A percentile compares a stretch with the other conserved stretches of the same genome.
phyloP scores from a whole-genome alignment of 2,888 invertebrate genomes.

The Kryphioiulus occultus region DNA sequence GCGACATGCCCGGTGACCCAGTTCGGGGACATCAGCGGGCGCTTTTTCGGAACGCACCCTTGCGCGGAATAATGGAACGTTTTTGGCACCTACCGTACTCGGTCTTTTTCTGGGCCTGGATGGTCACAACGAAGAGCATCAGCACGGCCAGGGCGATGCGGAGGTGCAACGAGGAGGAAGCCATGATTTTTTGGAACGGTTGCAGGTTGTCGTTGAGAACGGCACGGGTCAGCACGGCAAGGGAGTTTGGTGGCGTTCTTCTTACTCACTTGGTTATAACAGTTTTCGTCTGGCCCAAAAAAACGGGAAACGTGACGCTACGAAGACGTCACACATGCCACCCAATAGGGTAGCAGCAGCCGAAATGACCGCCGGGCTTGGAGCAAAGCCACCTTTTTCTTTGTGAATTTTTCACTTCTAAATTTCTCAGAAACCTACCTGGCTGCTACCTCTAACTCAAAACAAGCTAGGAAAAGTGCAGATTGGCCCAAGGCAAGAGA shows the following conservation, averaged over 20 bases:
- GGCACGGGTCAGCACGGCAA: neutral
- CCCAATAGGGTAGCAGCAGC: neutral
- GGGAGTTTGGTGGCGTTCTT: neutral
- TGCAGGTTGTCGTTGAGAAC: neutral
- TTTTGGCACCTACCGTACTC: neutral
- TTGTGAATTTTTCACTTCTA: neutral
- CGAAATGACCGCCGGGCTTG: neutral
- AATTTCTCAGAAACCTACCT: neutral
- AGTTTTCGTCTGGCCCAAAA: neutral
- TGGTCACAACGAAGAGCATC: neutral
- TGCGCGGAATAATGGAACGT: neutral
- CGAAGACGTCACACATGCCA: neutral
- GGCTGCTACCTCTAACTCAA: neutral
- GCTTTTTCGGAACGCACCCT: neutral
- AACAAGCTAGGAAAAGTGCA: neutral
- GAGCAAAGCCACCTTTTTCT: neutral
- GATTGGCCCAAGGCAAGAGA: too few species aligned
- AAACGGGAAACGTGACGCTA: neutral
- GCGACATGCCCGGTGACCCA: neutral
- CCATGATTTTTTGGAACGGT: neutral
- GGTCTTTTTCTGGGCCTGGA: neutral
- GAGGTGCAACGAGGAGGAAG: neutral
- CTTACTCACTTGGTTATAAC: slow-evolving; percentile 4
- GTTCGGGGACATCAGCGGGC: neutral
- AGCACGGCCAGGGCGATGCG: neutral